These are phyloP conservation scores for Cricetomys ansorgei DNA, from an alignment of 2,113 vertebrate genomes.

Conservation along the genomic window DNA sequence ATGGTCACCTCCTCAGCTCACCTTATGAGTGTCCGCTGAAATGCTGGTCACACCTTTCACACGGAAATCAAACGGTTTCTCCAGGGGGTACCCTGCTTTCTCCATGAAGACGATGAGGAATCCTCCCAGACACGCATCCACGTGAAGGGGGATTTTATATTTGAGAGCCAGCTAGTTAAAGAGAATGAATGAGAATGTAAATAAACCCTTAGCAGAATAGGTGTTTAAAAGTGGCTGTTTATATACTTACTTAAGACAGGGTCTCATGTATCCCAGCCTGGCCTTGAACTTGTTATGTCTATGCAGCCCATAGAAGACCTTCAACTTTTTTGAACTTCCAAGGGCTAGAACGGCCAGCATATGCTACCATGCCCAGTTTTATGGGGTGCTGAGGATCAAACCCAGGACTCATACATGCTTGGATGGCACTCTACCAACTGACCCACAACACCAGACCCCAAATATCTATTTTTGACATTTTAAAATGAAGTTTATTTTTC, in stretches of 20 bases:
- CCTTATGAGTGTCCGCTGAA: slow-evolving; percentile 99
- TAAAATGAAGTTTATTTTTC: slow-evolving; percentile 34
- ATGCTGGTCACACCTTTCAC: slow-evolving; percentile 98
- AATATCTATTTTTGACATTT: slow-evolving; percentile 17
- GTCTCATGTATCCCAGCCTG: background rate
- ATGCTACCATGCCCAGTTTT: background rate
- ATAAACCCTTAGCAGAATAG: background rate
- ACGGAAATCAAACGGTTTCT: slow-evolving; percentile 93
- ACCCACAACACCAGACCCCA: background rate
- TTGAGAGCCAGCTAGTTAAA: slow-evolving; percentile 92
- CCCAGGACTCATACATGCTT: background rate
- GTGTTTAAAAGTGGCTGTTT: background rate
- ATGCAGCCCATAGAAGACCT: background rate
- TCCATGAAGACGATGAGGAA: slow-evolving; percentile 98
- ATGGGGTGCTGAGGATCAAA: background rate
- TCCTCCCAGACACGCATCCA: slow-evolving; percentile 97
- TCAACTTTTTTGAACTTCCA: background rate
- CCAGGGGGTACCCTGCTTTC: slow-evolving; percentile 93
- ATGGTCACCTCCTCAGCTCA: slow-evolving; percentile 54
- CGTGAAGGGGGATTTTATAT: slow-evolving; percentile 95
- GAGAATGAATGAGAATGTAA: slow-evolving; percentile 45
- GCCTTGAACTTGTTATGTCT: background rate
- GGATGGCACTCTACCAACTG: background rate
- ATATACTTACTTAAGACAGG: background rate
- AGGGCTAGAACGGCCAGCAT: too few relatives aligned